These are phyloP conservation scores for Entomobrya multifasciata DNA, from an alignment of 2,888 invertebrate species.

Conservation along the genomic window DNA sequence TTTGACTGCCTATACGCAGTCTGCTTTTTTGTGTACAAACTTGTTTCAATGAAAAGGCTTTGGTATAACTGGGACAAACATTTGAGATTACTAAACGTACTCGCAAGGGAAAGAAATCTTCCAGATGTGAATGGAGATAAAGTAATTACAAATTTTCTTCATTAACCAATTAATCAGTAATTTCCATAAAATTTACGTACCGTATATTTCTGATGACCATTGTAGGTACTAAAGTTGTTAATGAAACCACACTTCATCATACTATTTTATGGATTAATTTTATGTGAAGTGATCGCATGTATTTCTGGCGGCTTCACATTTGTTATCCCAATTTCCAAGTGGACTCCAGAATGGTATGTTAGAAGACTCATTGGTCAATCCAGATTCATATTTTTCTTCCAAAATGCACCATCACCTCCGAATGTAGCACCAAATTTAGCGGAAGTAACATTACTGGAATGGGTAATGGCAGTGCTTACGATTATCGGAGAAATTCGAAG, in stretches of 20 bases:
- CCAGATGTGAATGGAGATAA: too few relatives aligned
- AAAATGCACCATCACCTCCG: not conserved
- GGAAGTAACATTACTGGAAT: not conserved
- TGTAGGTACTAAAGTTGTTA: too few relatives aligned
- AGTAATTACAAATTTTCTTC: too few relatives aligned
- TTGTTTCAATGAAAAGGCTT: not conserved
- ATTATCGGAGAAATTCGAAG: not conserved
- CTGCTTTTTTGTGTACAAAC: not conserved
- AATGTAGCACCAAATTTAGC: not conserved
- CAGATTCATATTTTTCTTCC: not conserved
- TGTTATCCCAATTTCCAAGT: not conserved
- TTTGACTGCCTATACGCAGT: not conserved
- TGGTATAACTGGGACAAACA: not conserved
- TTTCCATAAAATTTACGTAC: too few relatives aligned
- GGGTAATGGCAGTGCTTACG: not conserved
- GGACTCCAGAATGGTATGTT: constrained; percentile 25
- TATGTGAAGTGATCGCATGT: not conserved
- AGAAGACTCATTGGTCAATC: not conserved
- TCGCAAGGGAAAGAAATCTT: not conserved
- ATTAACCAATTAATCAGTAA: too few relatives aligned
- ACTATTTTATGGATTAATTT: not conserved
- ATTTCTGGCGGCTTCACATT: not conserved
- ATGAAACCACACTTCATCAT: too few relatives aligned
- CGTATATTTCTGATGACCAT: too few relatives aligned
- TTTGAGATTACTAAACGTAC: not conserved